Base-by-base conservation (phyloP, 1,140 invertebrate species). In the Lepidurus packardi region DNA sequence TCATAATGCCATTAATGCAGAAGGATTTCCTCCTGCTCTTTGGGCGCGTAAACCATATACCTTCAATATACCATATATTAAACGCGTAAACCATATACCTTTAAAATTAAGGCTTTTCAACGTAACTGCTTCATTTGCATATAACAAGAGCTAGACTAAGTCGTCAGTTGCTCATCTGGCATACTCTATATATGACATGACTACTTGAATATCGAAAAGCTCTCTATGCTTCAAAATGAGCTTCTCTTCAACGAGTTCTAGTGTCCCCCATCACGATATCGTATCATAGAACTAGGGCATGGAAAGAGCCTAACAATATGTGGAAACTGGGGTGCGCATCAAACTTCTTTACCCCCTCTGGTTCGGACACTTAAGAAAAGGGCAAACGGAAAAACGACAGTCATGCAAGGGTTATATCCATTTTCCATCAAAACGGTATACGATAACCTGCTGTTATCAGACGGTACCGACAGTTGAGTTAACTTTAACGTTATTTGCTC, bases 121-220 rank as follows among this genome's bases (percentile, higher is more conserved):
- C 8, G 9, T 65, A 65, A 65, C 53, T 65, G 13, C 53, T 65
- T 65, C 53, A 65, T 65, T 65, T 65, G 53, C 53, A 65, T 65
- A 65, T 65, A 6, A 65, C 53, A 65, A 65, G 13, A 13, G 53
- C 21, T 65, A 21, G 16, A 65, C 53, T 13, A n/a, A 65, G 16
- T 65, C 16, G 16, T 13, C 53, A 65, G 53, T 65, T 65, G 53
- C 53, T 65, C 53, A 65, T 16, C 53, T 65, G 53, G 16, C 53
- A 21, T 65, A 65, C 53, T 65, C 16, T 65, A n/a, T 13, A 65
- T 21, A n/a, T 21, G 21, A 65, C 53, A 13, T 65, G 8, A n/a
- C 53, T 65, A 65, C 53, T 65, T 65, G 53, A 13, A 65, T 65
- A n/a, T 65, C 53, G 21, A 65, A 13, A 7, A n/a, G 21, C 53